A percentile compares a stretch with the other conserved stretches of the same genome.
phyloP scores from a whole-genome alignment of 92 coral and sea anemone genomes.

The Phenganax stokvisi region DNA sequence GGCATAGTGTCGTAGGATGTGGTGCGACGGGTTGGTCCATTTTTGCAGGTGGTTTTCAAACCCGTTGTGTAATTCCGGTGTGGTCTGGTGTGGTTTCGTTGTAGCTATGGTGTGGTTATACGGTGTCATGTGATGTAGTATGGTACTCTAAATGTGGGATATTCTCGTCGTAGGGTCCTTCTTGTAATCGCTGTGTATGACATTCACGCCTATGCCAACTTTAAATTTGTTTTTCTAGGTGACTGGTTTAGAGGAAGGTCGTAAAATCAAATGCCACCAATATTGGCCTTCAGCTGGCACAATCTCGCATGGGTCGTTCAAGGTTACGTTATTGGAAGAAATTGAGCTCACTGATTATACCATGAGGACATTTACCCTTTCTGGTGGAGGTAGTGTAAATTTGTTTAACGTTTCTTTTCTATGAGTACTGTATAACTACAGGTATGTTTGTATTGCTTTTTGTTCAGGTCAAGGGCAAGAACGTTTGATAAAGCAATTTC shows the following conservation, averaged over 20 bases:
- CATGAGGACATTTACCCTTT: conserved; percentile 60
- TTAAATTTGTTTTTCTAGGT: conserved; percentile 46
- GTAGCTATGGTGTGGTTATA: too few relatives aligned
- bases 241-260: conserved; percentile 81
- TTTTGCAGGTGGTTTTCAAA: too few relatives aligned
- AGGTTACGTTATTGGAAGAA: conserved; percentile 56
- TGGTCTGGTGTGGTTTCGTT: too few relatives aligned
- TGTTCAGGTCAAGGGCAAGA: conserved; percentile 29
- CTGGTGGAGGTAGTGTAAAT: conserved; percentile 49
- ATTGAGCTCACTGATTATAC: conserved; percentile 84
- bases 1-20: too few relatives aligned
- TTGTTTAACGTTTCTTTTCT: neutral
- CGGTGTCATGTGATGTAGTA: too few relatives aligned
- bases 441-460: neutral
- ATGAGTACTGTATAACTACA: neutral
- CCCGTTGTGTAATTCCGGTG: too few relatives aligned
- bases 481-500: conserved; percentile 69
- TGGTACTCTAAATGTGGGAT: too few relatives aligned
- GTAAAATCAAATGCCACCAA: conserved; percentile 83
- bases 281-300: conserved; percentile 84
- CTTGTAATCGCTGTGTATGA: neutral
- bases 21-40: too few relatives aligned
- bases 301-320: conserved; percentile 52
- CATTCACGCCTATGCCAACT: neutral
- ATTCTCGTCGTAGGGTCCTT: too few relatives aligned